Evolutionary conservation across 2,888 invertebrate genomes (phyloP), one percentile per base, ranked within the genome.

Genomic region (Sesamia inferens): DNA sequence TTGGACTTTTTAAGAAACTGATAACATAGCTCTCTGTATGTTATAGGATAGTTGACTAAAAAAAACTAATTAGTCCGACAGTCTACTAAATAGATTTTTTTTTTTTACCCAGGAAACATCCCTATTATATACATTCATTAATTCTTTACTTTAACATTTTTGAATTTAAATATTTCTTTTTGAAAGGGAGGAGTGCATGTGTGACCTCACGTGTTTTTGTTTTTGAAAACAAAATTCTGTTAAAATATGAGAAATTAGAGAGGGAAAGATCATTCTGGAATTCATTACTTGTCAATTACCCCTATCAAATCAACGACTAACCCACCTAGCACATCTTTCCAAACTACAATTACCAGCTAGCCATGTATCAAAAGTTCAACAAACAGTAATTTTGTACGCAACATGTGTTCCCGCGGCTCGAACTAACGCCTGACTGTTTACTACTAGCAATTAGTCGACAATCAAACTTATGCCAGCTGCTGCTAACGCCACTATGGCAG

Each of bases 401-500:
- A 84, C 87, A 88, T 77, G 79, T 87, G 83, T 83, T 81, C 72
- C 67, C 78, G 77, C 74, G 76, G 74, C 83, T 65, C 76, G 63
- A 84, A 81, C 85, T 72, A 81, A 83, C 89, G 90, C 90, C 91
- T 90, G 88, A 78, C 82, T 87, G 88, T 88, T 88, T 86, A 85
- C 85, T 83, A 76, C 55, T 84, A 84, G 90, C 89, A 90, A 90
- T 90, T 89, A 90, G 85, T 83, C 81, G 81, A 82, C 88, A 87
- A 90, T 89, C 88, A 89, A 89, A 85, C 86, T 85, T 83, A 81
- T 61, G 64, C 81, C 85, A 85, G 85, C 88, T 85, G 81, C 72
- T 83, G 81, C 85, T 90, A 87, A 87, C 84, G 75, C 79, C 59
- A 79, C 64, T 82, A 48, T 47, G 79, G 47, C 72, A 78, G 78